Percentiles rank a stretch among this genome's conserved stretches.
Conservation (phyloP, 2,113 vertebrate species). For the Lates calcarifer region DNA sequence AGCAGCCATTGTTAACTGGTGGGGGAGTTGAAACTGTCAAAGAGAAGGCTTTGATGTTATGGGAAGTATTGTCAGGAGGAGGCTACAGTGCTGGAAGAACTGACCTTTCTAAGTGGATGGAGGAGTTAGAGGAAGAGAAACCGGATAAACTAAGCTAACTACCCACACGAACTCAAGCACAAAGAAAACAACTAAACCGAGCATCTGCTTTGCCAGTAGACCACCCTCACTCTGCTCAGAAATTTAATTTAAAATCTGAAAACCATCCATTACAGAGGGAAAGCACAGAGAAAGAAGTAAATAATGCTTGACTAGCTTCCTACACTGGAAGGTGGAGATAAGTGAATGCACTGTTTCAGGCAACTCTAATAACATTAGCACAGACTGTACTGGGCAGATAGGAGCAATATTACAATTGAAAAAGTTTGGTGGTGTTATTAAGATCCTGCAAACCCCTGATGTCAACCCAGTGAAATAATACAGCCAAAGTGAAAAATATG, state of each 20-base stretch:
- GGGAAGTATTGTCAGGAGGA: constrained; percentile 34
- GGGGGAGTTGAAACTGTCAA: constrained; percentile 49
- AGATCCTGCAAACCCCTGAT: constrained; percentile 9
- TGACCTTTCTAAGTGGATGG: constrained; percentile 60
- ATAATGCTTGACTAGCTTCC: constrained; percentile 14
- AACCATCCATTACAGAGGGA: constrained; percentile 18
- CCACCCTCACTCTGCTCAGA: constrained; percentile 3
- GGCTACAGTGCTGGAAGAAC: constrained; percentile 19
- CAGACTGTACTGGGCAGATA: constrained; percentile 32
- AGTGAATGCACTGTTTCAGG: constrained; percentile 37
- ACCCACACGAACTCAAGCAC: constrained; percentile 11
- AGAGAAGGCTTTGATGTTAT: constrained; percentile 50
- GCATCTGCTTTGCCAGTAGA: constrained; percentile 11
- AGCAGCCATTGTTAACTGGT: constrained; percentile 44
- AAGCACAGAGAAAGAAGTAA: constrained; percentile 33
- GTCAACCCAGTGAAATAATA: constrained; percentile 23
- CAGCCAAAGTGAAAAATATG: constrained; percentile 6
- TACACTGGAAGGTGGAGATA: constrained; percentile 48
- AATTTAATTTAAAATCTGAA: constrained; percentile 17
- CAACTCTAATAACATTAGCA: constrained; percentile 45
- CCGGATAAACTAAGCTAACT: constrained; percentile 29
- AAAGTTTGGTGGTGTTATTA: constrained; percentile 30
- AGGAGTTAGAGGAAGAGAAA: constrained; percentile 1
- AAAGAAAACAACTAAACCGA: constrained; percentile 18
- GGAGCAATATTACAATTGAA: constrained; percentile 23